Base-by-base conservation (phyloP, 1,140 invertebrate genomes). In the Phocides pigmalion region DNA sequence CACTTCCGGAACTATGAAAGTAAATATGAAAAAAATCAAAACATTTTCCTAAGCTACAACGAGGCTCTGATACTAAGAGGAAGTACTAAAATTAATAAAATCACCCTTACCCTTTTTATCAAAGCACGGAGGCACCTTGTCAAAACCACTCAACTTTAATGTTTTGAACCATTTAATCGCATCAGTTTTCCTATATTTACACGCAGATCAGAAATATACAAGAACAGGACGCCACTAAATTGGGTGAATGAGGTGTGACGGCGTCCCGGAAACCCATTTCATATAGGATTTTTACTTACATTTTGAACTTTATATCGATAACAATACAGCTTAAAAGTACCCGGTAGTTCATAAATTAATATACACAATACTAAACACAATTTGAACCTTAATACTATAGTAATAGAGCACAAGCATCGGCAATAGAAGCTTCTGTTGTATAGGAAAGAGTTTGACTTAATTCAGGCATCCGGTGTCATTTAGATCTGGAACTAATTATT, bases 181-280 rank as follows among this genome's bases (percentile, higher is more conserved):
- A 71, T 67, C 66, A 70, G 68, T 46, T 41, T 32, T 54, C 12
- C 44, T 67, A 41, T 72, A 70, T 75, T 75, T 72, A 72, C 70
- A 70, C 59, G 65, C 35, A 53, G 68, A 68, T 66, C 46, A 19
- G 12, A 66, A 69, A 69, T 58, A 58, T 58, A 47, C 63, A 39
- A 63, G 67, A 53, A 77, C 79, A 81, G 79, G 79, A 81, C 79
- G 79, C 69, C 68, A 54, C 74, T 76, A 79, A 81, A 81, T 81
- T 81, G 79, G 62, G 58, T 58, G 74, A 81, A 81, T 81, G 79
- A 81, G 76, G 79, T 81, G 79, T 79, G 76, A 81, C 79, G 74
- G 53, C 62, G 62, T 54, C 68, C 66, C 72, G 79, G 79, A 79
- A 81, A 76, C 78, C 74, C 74, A 68, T 70, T 28, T 28, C 22